Conservation (phyloP, 2,797 vertebrate genomes). For the Rhabdomys pumilio region DNA sequence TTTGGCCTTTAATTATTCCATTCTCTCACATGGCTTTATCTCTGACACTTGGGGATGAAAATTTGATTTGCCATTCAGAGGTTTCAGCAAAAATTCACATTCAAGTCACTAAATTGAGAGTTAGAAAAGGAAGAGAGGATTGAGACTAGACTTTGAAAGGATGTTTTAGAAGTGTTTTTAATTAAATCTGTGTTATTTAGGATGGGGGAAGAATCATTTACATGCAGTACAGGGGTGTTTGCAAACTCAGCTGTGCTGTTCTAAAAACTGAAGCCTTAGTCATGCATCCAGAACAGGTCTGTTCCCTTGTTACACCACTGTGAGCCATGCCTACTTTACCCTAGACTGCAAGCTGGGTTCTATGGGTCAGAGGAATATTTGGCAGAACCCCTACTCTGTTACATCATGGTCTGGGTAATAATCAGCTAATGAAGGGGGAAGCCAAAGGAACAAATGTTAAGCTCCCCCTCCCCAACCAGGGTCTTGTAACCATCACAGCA, state of each 20-base stretch:
- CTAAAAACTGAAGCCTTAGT: neutral
- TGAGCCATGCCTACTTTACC: neutral
- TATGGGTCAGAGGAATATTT: neutral
- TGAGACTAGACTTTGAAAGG: conserved; percentile 21
- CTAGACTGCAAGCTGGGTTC: neutral
- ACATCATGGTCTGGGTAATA: neutral
- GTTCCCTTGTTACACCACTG: neutral
- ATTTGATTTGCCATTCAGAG: conserved; percentile 82
- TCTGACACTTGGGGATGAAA: conserved; percentile 78
- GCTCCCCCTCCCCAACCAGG: neutral
- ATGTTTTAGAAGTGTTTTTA: conserved; percentile 69
- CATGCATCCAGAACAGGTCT: conserved; percentile 41
- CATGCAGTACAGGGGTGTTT: conserved; percentile 48
- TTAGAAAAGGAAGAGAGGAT: conserved; percentile 64
- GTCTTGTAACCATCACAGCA: neutral
- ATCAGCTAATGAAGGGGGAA: neutral
- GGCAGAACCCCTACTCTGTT: neutral
- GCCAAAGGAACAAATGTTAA: neutral
- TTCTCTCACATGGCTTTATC: conserved; percentile 63
- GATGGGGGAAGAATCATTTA: conserved; percentile 48
- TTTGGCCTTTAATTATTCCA: conserved; percentile 81
- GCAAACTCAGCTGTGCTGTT: conserved; percentile 21
- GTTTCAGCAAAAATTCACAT: conserved; percentile 82
- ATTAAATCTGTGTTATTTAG: conserved; percentile 80
- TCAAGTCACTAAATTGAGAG: conserved; percentile 78